Evolutionary conservation across 2,797 vertebrate species (phyloP).

Genomic region (Corythornis leucogaster): DNA sequence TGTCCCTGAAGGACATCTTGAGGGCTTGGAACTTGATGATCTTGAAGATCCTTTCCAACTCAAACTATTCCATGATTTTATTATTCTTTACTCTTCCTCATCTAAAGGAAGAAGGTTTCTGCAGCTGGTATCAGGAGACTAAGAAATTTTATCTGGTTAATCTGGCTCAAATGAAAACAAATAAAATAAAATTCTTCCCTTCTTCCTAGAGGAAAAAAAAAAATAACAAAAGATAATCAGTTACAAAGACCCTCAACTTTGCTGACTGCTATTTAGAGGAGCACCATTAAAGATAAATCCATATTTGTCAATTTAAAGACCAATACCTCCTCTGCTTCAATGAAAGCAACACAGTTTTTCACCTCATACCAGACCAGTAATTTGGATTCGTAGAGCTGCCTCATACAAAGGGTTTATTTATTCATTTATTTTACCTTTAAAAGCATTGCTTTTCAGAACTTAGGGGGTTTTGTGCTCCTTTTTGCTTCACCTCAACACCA

Average conservation of each 20-base stretch:
- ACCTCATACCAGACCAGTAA: background rate
- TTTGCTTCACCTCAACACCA: background rate
- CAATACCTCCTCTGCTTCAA: background rate
- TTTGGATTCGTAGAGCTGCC: background rate
- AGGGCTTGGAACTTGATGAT: background rate
- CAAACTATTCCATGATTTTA: background rate
- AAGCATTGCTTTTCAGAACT: background rate
- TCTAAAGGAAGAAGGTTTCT: background rate
- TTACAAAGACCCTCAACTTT: background rate
- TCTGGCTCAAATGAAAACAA: background rate
- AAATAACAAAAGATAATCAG: background rate
- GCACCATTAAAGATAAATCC: background rate
- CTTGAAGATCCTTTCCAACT: background rate
- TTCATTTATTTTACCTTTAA: background rate
- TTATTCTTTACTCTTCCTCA: background rate
- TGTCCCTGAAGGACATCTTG: background rate
- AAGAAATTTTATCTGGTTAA: background rate
- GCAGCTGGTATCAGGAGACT: background rate
- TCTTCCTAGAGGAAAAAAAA: background rate
- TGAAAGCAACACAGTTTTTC: background rate
- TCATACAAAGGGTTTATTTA: background rate
- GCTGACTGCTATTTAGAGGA: accelerated
- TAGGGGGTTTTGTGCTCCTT: background rate
- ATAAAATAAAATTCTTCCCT: background rate
- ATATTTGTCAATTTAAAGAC: background rate